A percentile compares a stretch with the other conserved stretches of the same genome.
Evolutionary conservation across 2,888 invertebrate genomes (phyloP).

Genomic region (Melipona bicolor): DNA sequence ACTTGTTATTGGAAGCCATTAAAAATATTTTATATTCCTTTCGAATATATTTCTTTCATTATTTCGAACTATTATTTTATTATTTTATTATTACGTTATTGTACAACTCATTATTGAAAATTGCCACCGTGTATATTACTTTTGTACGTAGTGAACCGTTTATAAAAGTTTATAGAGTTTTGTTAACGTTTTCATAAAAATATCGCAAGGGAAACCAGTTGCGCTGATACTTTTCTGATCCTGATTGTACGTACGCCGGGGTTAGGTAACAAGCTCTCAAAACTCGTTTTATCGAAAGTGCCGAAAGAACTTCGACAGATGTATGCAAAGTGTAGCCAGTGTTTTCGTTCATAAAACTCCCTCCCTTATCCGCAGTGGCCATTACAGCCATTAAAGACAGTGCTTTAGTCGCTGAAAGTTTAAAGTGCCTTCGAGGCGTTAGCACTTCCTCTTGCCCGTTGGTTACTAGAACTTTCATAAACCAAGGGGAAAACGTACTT

Average conservation of each 20-base stretch:
- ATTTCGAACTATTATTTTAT: no score
- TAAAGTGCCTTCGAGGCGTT: slow-evolving; percentile 69
- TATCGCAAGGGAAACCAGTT: no score
- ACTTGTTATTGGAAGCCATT: no score
- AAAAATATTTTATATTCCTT: no score
- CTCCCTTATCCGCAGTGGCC: slow-evolving; percentile 42
- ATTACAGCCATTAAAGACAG: slow-evolving; percentile 59
- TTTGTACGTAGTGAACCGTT: no score
- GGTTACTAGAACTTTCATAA: slow-evolving; percentile 66
- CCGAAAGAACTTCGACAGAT: slow-evolving; percentile 16
- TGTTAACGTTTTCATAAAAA: no score
- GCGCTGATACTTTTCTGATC: no score
- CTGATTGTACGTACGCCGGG: not conserved
- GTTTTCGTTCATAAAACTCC: slow-evolving; percentile 51
- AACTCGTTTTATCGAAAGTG: not conserved
- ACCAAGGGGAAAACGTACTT: slow-evolving; percentile 57
- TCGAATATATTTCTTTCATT: not conserved
- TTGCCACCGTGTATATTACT: no score
- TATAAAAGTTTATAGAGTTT: no score
- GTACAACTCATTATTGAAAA: no score
- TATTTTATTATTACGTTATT: no score
- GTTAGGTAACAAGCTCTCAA: not conserved
- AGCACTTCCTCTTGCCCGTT: slow-evolving; percentile 52
- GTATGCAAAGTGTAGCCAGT: slow-evolving; percentile 30
- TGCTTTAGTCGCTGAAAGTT: slow-evolving; percentile 63